These are phyloP conservation scores for Lypha dubia DNA, from an alignment of 2,888 invertebrate species.

Conservation along the genomic window DNA sequence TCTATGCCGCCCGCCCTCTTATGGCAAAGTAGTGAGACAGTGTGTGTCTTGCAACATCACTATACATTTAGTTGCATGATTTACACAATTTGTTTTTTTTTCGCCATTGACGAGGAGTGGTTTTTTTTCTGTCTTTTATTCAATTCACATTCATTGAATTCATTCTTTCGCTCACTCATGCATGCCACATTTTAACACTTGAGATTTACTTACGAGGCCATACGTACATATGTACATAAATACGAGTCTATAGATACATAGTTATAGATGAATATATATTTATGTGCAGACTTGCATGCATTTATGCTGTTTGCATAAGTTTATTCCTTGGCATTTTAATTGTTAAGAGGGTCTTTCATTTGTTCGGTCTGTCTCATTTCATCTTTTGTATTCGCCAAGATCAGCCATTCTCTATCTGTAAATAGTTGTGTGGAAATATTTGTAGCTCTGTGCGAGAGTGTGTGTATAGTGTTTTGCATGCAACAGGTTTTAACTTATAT, in stretches of 20 bases:
- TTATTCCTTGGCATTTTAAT: constrained; percentile 59
- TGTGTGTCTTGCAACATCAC: constrained; percentile 7
- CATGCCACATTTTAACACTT: constrained; percentile 42
- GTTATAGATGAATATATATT: not conserved
- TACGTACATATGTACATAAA: not conserved
- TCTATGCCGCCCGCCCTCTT: constrained; percentile 10
- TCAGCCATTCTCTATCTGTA: constrained; percentile 48
- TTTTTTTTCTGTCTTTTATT: constrained; percentile 1
- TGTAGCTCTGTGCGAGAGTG: not conserved
- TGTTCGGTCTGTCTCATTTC: constrained; percentile 64
- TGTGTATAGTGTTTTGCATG: constrained; percentile 14
- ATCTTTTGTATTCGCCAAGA: constrained; percentile 65
- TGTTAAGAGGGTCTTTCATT: constrained; percentile 62
- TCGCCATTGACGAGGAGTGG: constrained; percentile 11
- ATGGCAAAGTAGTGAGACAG: not conserved
- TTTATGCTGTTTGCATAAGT: constrained; percentile 23
- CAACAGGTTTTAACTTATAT: constrained; percentile 65
- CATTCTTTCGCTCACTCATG: constrained; percentile 44
- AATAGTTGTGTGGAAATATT: constrained; percentile 29
- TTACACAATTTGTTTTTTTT: constrained; percentile 12
- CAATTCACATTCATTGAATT: constrained; percentile 41
- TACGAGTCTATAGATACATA: no score
- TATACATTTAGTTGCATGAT: constrained; percentile 8
- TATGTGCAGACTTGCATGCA: not conserved
- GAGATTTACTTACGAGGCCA: constrained; percentile 1